These are phyloP conservation scores for Phenganax subtilis DNA, from an alignment of 92 coral and sea anemone genomes.

Conservation along the genomic window DNA sequence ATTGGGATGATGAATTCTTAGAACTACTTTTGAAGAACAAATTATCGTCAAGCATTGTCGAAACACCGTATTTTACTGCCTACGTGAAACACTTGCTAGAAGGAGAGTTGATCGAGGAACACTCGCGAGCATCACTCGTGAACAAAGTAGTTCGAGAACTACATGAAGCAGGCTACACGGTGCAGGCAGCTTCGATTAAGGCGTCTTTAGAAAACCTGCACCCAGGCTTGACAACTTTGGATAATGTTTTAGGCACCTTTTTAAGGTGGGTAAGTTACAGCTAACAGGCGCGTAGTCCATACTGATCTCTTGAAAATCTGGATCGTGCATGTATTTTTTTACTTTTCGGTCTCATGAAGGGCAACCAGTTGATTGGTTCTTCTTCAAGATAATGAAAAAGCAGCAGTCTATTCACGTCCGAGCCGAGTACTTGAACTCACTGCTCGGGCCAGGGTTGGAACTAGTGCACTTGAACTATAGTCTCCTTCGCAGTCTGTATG, in stretches of 20 bases:
- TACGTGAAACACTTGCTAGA: slow-evolving; percentile 53
- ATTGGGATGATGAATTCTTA: slow-evolving; percentile 78
- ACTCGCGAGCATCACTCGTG: slow-evolving; percentile 51
- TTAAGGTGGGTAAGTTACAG: slow-evolving; percentile 61
- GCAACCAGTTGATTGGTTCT: neutral
- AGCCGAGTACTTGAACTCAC: too few species aligned
- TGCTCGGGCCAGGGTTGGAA: too few species aligned
- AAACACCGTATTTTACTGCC: slow-evolving; percentile 74
- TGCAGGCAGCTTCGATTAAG: slow-evolving; percentile 82
- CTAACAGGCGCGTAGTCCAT: neutral
- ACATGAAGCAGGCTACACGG: slow-evolving; percentile 67
- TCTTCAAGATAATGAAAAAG: too few species aligned
- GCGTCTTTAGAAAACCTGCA: slow-evolving; percentile 60
- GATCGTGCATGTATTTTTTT: neutral
- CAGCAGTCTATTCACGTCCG: too few species aligned
- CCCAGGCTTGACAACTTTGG: slow-evolving; percentile 73
- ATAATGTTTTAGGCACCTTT: slow-evolving; percentile 67
- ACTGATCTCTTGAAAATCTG: neutral
- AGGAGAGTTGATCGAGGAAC: slow-evolving; percentile 38
- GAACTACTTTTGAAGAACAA: slow-evolving; percentile 55
- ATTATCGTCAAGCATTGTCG: slow-evolving; percentile 60
- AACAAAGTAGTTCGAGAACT: slow-evolving; percentile 64
- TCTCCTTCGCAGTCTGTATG: too few species aligned
- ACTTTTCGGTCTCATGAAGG: neutral
- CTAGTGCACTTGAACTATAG: too few species aligned